These are phyloP conservation scores for Origma solitaria DNA, from an alignment of 2,113 vertebrate species.

Conservation along the genomic window DNA sequence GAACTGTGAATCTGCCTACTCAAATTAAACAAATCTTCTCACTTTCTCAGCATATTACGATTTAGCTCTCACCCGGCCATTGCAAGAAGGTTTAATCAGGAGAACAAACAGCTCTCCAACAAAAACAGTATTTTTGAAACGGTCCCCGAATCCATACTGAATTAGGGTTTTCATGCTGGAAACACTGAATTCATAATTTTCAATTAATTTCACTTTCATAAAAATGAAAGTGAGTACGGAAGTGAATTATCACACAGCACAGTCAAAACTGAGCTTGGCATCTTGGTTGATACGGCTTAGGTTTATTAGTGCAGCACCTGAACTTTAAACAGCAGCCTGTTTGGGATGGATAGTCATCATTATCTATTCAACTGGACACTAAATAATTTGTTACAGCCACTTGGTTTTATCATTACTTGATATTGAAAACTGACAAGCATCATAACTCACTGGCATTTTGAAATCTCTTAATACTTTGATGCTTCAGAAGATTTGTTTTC, in stretches of 20 bases:
- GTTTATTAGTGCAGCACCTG: not conserved
- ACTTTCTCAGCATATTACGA: not conserved
- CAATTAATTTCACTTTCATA: not conserved
- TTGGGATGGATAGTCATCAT: not conserved
- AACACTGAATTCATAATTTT: not conserved
- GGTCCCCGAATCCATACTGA: not conserved
- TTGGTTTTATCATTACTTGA: slow-evolving; percentile 39
- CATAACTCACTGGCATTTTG: slow-evolving; percentile 15
- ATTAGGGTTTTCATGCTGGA: not conserved
- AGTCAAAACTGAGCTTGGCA: not conserved
- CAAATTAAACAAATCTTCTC: not conserved
- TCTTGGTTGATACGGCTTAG: not conserved
- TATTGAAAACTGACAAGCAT: slow-evolving; percentile 26
- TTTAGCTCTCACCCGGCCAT: not conserved
- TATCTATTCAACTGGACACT: slow-evolving; percentile 25
- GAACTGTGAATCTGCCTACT: not conserved
- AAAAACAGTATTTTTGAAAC: not conserved
- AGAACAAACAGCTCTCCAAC: not conserved
- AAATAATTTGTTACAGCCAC: slow-evolving; percentile 50
- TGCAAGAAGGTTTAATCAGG: not conserved
- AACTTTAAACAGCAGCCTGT: not conserved
- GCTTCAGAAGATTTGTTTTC: slow-evolving; percentile 13
- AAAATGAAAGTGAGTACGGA: not conserved
- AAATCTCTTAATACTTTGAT: slow-evolving; percentile 13
- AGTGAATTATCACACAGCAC: not conserved